A percentile compares a stretch with the other conserved stretches of the same genome.
Conservation (phyloP, 2,113 vertebrate genomes). For the Columba janthina region DNA sequence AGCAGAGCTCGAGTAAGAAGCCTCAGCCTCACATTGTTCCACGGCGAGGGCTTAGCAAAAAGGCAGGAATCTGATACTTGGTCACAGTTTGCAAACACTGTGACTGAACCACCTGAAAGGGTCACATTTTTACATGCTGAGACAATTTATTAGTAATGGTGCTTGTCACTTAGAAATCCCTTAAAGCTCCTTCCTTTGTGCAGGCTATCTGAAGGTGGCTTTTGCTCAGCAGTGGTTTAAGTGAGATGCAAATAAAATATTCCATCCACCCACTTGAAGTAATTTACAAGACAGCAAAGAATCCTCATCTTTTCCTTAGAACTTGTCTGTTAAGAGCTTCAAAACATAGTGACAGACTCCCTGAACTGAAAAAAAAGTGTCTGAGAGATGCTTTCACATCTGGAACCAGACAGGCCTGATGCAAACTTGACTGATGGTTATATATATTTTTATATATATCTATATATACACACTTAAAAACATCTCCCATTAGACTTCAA, state of each 20-base stretch:
- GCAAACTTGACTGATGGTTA: not conserved
- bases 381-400: not conserved
- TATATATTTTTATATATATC: not conserved
- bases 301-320: not conserved
- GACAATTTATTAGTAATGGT: slow-evolving; percentile 69
- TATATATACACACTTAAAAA: not conserved
- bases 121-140: slow-evolving; percentile 74
- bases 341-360: not conserved
- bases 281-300: not conserved
- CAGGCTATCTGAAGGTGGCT: not conserved
- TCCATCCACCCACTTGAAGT: not conserved
- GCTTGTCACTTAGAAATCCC: slow-evolving; percentile 68
- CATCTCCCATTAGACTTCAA: not conserved
- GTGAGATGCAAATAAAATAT: slow-evolving; percentile 20
- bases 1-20: slow-evolving; percentile 35
- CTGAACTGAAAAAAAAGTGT: not conserved
- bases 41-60: slow-evolving; percentile 63
- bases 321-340: not conserved
- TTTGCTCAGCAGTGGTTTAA: slow-evolving; percentile 40
- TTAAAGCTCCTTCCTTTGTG: slow-evolving; percentile 13
- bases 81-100: slow-evolving; percentile 86
- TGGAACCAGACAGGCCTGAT: not conserved
- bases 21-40: slow-evolving; percentile 55
- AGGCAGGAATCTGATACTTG: slow-evolving; percentile 75
- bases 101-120: slow-evolving; percentile 70